A percentile compares a stretch with the other conserved stretches of the same genome.
These are phyloP conservation scores for Bimastos eiseni DNA, from an alignment of 2,888 invertebrate genomes.

Conservation along the genomic window DNA sequence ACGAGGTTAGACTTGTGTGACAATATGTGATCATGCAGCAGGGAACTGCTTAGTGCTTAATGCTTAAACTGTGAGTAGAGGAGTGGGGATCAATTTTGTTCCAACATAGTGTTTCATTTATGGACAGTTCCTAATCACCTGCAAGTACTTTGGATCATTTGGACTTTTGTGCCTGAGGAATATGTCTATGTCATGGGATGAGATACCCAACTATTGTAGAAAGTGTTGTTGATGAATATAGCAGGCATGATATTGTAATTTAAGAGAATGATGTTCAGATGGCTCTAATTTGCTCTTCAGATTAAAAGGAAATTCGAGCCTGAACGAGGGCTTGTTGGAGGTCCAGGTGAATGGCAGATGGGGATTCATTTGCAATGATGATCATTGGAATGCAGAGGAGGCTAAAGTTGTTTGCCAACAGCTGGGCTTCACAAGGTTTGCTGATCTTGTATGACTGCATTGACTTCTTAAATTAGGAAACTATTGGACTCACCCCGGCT, in stretches of 20 bases:
- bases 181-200: not conserved
- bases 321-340: conserved; percentile 69
- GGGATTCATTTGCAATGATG: conserved; percentile 75
- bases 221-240: not conserved
- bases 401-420: conserved; percentile 75
- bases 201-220: not conserved
- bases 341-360: conserved; percentile 72
- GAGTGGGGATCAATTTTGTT: too few relatives aligned
- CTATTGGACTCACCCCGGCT: not conserved
- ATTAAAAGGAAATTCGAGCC: not conserved
- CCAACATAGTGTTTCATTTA: too few relatives aligned
- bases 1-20: too few relatives aligned
- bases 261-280: not conserved
- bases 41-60: too few relatives aligned
- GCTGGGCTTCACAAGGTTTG: conserved; percentile 64
- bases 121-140: not conserved
- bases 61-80: too few relatives aligned
- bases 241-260: not conserved
- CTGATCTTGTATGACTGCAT: not conserved
- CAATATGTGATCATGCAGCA: too few relatives aligned
- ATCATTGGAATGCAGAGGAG: conserved; percentile 72
- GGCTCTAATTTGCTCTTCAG: not conserved
- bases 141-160: not conserved
- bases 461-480: not conserved
- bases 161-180: not conserved